These are phyloP conservation scores for Hylyphantes graminicola DNA, from an alignment of 1,140 invertebrate genomes.

Conservation along the genomic window DNA sequence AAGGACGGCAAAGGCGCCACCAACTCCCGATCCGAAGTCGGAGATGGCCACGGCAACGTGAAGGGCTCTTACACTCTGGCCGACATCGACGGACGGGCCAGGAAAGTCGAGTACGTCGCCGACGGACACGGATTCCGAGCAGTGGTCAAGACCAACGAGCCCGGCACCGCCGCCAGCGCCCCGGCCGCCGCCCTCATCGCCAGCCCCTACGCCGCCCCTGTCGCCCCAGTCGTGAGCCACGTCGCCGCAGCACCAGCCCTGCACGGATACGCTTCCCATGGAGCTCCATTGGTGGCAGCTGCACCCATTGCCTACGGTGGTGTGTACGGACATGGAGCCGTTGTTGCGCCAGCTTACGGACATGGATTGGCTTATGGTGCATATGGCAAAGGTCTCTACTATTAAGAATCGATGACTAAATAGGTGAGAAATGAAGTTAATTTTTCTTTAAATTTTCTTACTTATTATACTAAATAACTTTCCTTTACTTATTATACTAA, in stretches of 20 bases:
- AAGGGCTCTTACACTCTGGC: conserved; percentile 48
- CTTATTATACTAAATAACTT: too few species aligned
- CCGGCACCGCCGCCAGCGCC: conserved; percentile 46
- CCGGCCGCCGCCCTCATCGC: conserved; percentile 35
- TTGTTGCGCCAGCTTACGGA: not conserved
- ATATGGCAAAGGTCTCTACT: conserved; percentile 8
- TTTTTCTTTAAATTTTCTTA: not conserved
- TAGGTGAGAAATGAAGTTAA: not conserved
- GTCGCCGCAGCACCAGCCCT: not conserved
- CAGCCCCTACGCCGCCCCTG: conserved; percentile 29
- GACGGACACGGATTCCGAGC: conserved; percentile 45
- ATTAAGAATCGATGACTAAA: not conserved
- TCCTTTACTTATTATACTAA: too few species aligned
- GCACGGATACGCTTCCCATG: not conserved
- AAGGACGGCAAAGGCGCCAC: conserved; percentile 60
- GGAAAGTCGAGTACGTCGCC: conserved; percentile 54
- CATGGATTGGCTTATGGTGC: not conserved
- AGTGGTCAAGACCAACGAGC: conserved; percentile 39
- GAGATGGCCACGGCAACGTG: conserved; percentile 62
- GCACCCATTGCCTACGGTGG: conserved; percentile 1
- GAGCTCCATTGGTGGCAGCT: not conserved
- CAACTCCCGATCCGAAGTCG: conserved; percentile 63
- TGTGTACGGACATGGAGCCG: conserved; percentile 27
- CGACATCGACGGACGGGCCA: conserved; percentile 48
- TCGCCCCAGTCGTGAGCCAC: not conserved